These are phyloP conservation scores for Oxyteleia sp. DNA, from an alignment of 2,888 invertebrate species.

Conservation along the genomic window DNA sequence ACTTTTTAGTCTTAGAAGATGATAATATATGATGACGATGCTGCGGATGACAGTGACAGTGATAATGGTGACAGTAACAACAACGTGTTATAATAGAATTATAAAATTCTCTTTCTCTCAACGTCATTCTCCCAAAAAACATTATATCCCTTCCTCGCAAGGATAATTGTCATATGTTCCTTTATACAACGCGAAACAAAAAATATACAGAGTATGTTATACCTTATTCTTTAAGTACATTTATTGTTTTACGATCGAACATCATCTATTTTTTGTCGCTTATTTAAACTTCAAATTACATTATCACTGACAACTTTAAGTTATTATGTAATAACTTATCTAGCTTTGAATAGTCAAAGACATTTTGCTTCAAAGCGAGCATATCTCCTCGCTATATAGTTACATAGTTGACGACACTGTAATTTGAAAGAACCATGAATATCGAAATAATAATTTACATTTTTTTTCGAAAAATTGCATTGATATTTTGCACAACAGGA, in stretches of 20 bases:
- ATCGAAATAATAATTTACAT: neutral
- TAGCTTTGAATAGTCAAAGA: constrained; percentile 12
- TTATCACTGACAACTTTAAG: constrained; percentile 58
- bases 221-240: constrained; percentile 70
- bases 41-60: no score
- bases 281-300: constrained; percentile 28
- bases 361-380: neutral
- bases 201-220: constrained; percentile 66
- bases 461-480: neutral
- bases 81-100: constrained; percentile 37
- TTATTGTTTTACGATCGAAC: constrained; percentile 62
- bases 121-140: constrained; percentile 5
- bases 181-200: constrained; percentile 62
- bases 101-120: constrained; percentile 29
- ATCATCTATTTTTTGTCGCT: constrained; percentile 43
- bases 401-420: constrained; percentile 11
- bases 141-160: constrained; percentile 13
- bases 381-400: neutral
- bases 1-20: constrained; percentile 72
- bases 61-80: constrained; percentile 55
- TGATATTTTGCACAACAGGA: neutral
- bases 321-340: constrained; percentile 24
- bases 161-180: constrained; percentile 21
- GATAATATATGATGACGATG: constrained; percentile 57
- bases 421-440: constrained; percentile 3